Conservation (phyloP, 2,797 vertebrate genomes). For the Odontamblyopus rebecca region DNA sequence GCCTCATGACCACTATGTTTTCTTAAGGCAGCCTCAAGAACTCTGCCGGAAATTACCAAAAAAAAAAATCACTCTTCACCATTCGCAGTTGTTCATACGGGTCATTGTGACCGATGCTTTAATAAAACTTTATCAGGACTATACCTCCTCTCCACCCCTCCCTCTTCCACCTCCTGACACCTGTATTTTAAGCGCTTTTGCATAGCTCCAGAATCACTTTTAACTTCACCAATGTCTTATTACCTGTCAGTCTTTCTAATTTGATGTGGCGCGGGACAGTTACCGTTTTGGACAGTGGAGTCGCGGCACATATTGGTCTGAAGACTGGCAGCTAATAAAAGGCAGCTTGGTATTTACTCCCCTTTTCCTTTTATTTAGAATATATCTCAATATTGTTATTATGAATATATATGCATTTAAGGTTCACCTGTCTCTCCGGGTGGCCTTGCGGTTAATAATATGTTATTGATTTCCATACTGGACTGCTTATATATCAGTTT, state of each 20-base stretch:
- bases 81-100: too few relatives aligned
- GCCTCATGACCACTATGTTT: too few relatives aligned
- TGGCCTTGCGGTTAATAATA: slow-evolving; percentile 77
- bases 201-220: slow-evolving; percentile 69
- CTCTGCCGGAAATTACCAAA: too few relatives aligned
- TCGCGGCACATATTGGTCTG: slow-evolving; percentile 80
- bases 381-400: slow-evolving; percentile 82
- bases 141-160: slow-evolving; percentile 41
- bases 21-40: too few relatives aligned
- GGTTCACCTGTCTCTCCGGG: slow-evolving; percentile 74
- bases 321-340: slow-evolving; percentile 86
- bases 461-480: slow-evolving; percentile 81
- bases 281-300: slow-evolving; percentile 79
- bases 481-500: slow-evolving; percentile 75
- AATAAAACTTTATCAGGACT: slow-evolving; percentile 79
- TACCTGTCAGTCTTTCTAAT: slow-evolving; percentile 86
- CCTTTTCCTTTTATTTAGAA: slow-evolving; percentile 73
- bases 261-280: slow-evolving; percentile 81
- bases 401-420: slow-evolving; percentile 82
- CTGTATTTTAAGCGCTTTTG: slow-evolving; percentile 72
- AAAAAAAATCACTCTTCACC: too few relatives aligned
- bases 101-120: slow-evolving; percentile 28
- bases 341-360: slow-evolving; percentile 74
- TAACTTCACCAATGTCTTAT: slow-evolving; percentile 82
- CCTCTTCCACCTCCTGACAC: slow-evolving; percentile 42